Base-by-base conservation (phyloP, 2,113 vertebrate species). In the Hyperopisus bebe region DNA sequence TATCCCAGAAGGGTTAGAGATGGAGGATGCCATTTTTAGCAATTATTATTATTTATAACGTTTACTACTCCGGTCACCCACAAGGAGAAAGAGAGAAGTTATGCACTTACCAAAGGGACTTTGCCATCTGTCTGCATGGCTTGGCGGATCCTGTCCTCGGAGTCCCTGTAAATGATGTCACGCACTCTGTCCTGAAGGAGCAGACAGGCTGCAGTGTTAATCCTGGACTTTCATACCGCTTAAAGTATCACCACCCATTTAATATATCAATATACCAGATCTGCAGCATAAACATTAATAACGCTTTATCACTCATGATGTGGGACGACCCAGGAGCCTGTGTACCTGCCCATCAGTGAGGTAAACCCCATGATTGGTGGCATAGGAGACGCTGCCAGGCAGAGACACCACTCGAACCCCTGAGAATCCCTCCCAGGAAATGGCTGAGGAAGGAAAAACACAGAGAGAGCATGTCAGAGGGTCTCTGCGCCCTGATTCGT, bases 341-440 rank as follows among this genome's bases (percentile, higher is more conserved):
- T 83, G 0, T 87, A 98, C 98, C 97, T 97, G 94, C 0, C 94
- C 13, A 90, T 97, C 94, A 0, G 94, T 86, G 31, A 98, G 93
- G 94, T 98, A 99, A 89, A 99, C 95, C 0, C 98, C 98, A 0
- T 99, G 98, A 90, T 96, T 93, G 91, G 89, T 94, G 89, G 98
- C 98, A 0, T 97, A 99, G 1, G 90, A 91, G 0, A 91, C 19
- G 42, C 97, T 96, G 5, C 97, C 97, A 0, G 98, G 97, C 90
- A 99, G 93, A 0, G 97, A 96, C 0, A 99, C 91, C 51, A 97
- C 98, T 89, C 93, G 94, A 88, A 97, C 97, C 0, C 98, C 98
- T 13, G 87, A 94, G 94, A 98, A 98, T 1, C 93, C 91, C 0
- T 95, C 94, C 98, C 98, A 99, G 84, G 90, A 91, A 24, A 99